Evolutionary conservation across 1,140 invertebrate species (phyloP), one percentile per base, ranked within the genome.

Genomic region (Solen grandis): DNA sequence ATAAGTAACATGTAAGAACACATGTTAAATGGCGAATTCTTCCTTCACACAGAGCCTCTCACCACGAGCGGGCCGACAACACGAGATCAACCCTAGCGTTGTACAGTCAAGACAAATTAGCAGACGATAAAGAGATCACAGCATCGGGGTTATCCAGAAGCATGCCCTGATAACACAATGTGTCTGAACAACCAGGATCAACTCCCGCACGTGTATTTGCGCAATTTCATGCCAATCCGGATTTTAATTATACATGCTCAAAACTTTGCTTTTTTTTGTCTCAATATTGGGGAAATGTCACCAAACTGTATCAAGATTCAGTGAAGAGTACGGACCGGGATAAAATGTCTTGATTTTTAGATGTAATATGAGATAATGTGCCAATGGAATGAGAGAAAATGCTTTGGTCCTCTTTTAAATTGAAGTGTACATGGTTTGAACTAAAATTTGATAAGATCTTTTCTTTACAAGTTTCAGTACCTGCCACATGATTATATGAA

Each of bases 391-490:
- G 60, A 5, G 60, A 36, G 35, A 63, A 63, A n/a, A 22, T 36
- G 19, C 41, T 63, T 25, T 63, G 60, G 60, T 63, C 60, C 60
- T 36, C 29, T 63, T 63, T 63, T 33, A 36, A n/a, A 63, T 36
- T 36, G 10, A 63, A 36, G 29, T 63, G 33, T 36, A 63, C 35
- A n/a, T 36, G 60, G 41, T 63, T 36, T 63, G 41, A 63, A 22
- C 60, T 22, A 63, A 5, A 63, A 19, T 63, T 33, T 35, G 35
- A 31, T 5, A 19, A 33, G 22, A 63, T 36, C 10, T 5, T 5
- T 35, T 35, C 60, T n/a, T 31, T 3, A 19, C 19, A 27, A 60
- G 13, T 60, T 14, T 19, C 35, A 31, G 29, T 22, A 19, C 60
- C 41, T 63, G 35, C 41, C 41, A 19, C 35, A 33, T 31, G 2